Percentiles rank a stretch among this genome's conserved stretches.
phyloP scores from a whole-genome alignment of 1,140 invertebrate genomes.

The honey bee (Apis mellifera) region Amel_HAv3.1 CM009931.2:18904501-18905000 shows the following conservation, averaged over 20 bases:
- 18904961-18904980: too few relatives aligned
- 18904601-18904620: constrained; percentile 21
- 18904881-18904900: not conserved
- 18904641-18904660: constrained; percentile 12
- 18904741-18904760: constrained; percentile 46
- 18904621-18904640: constrained; percentile 22
- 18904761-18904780: not conserved
- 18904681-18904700: constrained; percentile 55
- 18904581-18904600: not conserved
- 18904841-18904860: not conserved
- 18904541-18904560: constrained; percentile 30
- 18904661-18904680: constrained; percentile 39
- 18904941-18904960: not conserved
- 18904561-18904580: not conserved
- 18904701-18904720: constrained; percentile 38
- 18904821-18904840: not conserved
- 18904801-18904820: not conserved
- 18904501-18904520: not conserved
- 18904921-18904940: not conserved
- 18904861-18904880: not conserved
- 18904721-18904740: constrained; percentile 44
- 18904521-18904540: constrained; percentile 18
- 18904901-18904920: not conserved
- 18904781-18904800: not conserved
- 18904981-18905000: not conserved